These are phyloP conservation scores for Grapholita molesta DNA, from an alignment of 1,140 invertebrate genomes.

Conservation along the genomic window DNA sequence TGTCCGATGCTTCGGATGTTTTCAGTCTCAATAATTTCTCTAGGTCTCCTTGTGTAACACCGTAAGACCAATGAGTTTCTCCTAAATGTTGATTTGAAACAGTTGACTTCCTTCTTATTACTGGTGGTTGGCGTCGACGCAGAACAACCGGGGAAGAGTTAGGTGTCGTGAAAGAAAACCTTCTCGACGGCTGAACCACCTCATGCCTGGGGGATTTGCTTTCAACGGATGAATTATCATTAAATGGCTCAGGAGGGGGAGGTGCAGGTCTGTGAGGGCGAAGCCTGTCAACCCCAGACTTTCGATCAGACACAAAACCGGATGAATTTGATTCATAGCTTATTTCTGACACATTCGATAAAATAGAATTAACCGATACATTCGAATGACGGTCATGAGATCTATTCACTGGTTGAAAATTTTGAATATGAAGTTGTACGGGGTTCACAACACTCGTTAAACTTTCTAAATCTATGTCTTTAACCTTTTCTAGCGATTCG, in stretches of 20 bases:
- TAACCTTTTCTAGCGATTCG: conserved; percentile 58
- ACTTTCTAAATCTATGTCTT: conserved; percentile 52
- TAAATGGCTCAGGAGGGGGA: conserved; percentile 60
- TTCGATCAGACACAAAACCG: conserved; percentile 68
- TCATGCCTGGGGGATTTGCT: conserved; percentile 49
- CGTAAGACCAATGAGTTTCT: conserved; percentile 70
- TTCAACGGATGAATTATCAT: conserved; percentile 49
- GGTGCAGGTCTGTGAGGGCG: conserved; percentile 63
- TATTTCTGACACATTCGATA: conserved; percentile 66
- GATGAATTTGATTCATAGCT: conserved; percentile 69
- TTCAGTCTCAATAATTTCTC: conserved; percentile 68
- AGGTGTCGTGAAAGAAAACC: conserved; percentile 56
- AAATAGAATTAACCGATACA: conserved; percentile 69
- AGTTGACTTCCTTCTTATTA: conserved; percentile 64
- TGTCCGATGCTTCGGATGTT: conserved; percentile 60
- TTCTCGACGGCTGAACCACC: conserved; percentile 30
- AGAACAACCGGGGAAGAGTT: conserved; percentile 56
- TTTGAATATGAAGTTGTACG: conserved; percentile 57
- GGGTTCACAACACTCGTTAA: conserved; percentile 65
- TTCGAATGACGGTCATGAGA: conserved; percentile 67
- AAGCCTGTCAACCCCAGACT: conserved; percentile 36
- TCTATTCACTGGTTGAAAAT: conserved; percentile 50
- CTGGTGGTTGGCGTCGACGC: conserved; percentile 64
- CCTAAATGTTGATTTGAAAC: conserved; percentile 48
- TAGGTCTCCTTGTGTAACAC: conserved; percentile 67